Percentiles rank a stretch among this genome's conserved stretches.
phyloP scores from a whole-genome alignment of 1,140 invertebrate species.

The Pseudoatta argentina region DNA sequence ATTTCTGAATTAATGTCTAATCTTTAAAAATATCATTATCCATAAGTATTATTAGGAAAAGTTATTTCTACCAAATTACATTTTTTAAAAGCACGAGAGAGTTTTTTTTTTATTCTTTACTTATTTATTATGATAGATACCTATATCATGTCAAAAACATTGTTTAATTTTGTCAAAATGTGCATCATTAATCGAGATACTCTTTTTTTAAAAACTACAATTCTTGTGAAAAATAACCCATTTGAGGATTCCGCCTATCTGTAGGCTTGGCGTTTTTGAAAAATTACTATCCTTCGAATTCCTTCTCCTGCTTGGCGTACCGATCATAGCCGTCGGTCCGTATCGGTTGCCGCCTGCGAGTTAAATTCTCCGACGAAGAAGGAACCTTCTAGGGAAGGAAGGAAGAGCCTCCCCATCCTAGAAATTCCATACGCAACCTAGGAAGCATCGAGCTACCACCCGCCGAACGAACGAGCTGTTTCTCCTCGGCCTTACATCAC shows the following conservation, averaged over 20 bases:
- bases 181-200: neutral
- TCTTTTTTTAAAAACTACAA: slow-evolving; percentile 3
- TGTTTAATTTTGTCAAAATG: neutral
- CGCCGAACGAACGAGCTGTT: slow-evolving; percentile 67
- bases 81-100: neutral
- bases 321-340: slow-evolving; percentile 46
- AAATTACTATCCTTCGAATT: slow-evolving; percentile 33
- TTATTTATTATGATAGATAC: neutral
- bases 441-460: slow-evolving; percentile 45
- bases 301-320: neutral
- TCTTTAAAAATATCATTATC: neutral
- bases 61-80: neutral
- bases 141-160: neutral
- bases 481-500: slow-evolving; percentile 69
- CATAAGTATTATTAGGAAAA: neutral
- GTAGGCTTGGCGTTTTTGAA: slow-evolving; percentile 12
- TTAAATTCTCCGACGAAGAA: slow-evolving; percentile 49
- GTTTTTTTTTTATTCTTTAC: too few species aligned
- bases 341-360: slow-evolving; percentile 40
- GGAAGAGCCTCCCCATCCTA: slow-evolving; percentile 12
- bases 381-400: neutral
- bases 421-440: slow-evolving; percentile 33
- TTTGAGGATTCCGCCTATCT: neutral
- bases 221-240: slow-evolving; percentile 16
- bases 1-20: neutral